Conservation (phyloP, 2,888 invertebrate genomes). For the Heliconius ismenius region DNA sequence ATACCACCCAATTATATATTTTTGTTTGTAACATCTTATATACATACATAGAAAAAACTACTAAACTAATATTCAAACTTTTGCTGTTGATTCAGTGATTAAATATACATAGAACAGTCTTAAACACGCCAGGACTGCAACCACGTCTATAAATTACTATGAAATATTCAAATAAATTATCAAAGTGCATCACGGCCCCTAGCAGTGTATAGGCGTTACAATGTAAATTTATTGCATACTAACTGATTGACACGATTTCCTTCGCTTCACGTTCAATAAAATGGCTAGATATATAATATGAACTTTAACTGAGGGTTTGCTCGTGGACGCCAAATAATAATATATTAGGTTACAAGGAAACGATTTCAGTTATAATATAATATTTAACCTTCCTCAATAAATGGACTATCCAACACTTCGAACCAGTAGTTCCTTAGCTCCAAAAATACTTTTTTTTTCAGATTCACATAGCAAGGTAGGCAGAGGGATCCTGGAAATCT, state of each 20-base stretch:
- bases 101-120: conserved; percentile 21
- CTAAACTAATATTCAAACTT: not conserved
- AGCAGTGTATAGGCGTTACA: conserved; percentile 52
- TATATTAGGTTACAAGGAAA: not conserved
- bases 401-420: not conserved
- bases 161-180: conserved; percentile 67
- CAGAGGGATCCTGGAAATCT: too few species aligned
- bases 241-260: conserved; percentile 8
- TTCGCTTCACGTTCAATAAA: not conserved
- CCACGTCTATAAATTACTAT: conserved; percentile 52
- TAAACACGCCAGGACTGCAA: conserved; percentile 40
- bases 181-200: conserved; percentile 52
- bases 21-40: too few species aligned
- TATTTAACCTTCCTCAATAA: not conserved
- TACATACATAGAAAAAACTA: too few species aligned
- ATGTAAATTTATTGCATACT: conserved; percentile 30
- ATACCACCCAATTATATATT: too few species aligned
- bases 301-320: not conserved
- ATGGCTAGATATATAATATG: not conserved
- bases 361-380: not conserved
- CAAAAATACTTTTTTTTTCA: too few species aligned
- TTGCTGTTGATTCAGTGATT: not conserved
- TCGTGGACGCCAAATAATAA: too few species aligned
- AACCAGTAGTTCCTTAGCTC: not conserved
- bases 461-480: too few species aligned